phyloP scores from a whole-genome alignment of 2,797 vertebrate genomes.

The Crocodylus rhombifer region DNA sequence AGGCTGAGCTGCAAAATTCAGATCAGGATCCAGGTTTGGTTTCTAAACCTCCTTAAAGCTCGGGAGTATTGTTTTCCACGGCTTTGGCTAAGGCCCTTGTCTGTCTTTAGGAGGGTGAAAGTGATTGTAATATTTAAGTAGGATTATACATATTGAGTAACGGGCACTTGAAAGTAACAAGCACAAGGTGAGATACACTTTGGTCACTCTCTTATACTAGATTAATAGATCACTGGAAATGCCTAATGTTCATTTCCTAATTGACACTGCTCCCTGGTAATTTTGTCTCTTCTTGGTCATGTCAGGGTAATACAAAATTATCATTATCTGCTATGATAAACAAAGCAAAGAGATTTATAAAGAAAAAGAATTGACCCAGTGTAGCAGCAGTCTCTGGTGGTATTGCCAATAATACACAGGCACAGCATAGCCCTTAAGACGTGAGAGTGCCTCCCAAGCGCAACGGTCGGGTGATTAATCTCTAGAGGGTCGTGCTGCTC shows the following conservation, averaged over 20 bases:
- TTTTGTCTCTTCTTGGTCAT: not conserved
- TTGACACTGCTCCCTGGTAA: not conserved
- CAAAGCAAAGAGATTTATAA: slow-evolving; percentile 5
- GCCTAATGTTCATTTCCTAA: not conserved
- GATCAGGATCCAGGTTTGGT: rapidly evolving
- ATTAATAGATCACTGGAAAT: not conserved
- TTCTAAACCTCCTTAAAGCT: not conserved
- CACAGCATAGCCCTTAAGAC: not conserved
- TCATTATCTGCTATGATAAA: slow-evolving; percentile 12
- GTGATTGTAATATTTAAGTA: slow-evolving; percentile 26
- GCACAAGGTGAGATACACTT: not conserved
- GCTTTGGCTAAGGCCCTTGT: not conserved
- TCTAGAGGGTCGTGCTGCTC: not conserved
- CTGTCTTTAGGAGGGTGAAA: not conserved
- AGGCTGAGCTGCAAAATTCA: not conserved
- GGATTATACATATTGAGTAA: not conserved
- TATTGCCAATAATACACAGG: not conserved
- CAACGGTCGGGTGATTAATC: not conserved
- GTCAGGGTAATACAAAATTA: slow-evolving; percentile 8
- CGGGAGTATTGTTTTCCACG: not conserved
- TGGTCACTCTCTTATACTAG: not conserved
- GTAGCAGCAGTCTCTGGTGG: not conserved
- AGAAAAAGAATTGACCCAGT: not conserved
- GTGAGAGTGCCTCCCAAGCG: rapidly evolving
- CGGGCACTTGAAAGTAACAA: not conserved